Percentiles rank a stretch among this genome's conserved stretches.
These are phyloP conservation scores for Percopsis transmontana DNA, from an alignment of 2,113 vertebrate genomes.

Conservation along the genomic window DNA sequence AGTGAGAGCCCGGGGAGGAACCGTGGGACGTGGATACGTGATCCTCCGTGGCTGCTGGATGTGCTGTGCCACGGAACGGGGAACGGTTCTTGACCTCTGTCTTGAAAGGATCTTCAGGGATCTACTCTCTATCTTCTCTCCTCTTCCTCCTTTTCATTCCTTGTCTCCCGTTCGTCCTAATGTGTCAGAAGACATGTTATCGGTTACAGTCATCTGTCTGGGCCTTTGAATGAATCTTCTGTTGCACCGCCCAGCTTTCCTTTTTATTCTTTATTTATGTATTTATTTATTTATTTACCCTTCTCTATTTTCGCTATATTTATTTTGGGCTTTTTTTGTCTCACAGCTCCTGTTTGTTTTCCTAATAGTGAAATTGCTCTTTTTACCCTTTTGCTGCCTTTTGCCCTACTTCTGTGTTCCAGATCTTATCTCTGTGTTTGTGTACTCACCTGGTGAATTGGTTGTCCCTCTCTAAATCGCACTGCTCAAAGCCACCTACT, in stretches of 20 bases:
- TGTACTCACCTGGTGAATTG: conserved; percentile 39
- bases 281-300: background rate
- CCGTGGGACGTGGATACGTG: conserved; percentile 9
- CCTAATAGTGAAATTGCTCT: conserved; percentile 43
- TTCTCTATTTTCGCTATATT: no score
- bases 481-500: conserved; percentile 23
- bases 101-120: no score
- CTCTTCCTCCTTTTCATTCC: conserved; percentile 10
- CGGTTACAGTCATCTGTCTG: conserved; percentile 14
- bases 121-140: conserved; percentile 1
- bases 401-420: conserved; percentile 37
- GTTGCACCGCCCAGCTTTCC: background rate
- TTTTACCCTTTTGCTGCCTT: conserved; percentile 48
- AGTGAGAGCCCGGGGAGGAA: conserved; percentile 37
- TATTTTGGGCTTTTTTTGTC: conserved; percentile 23
- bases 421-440: conserved; percentile 44
- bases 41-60: conserved; percentile 13
- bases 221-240: conserved; percentile 27
- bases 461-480: conserved; percentile 34
- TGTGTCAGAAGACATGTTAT: conserved; percentile 7
- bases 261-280: background rate
- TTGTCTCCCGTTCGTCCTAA: background rate
- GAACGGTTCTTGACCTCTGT: no score
- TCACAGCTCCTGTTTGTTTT: conserved; percentile 21
- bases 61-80: background rate